phyloP scores from a whole-genome alignment of 2,888 invertebrate genomes.

The Luffia ferchaultella region DNA sequence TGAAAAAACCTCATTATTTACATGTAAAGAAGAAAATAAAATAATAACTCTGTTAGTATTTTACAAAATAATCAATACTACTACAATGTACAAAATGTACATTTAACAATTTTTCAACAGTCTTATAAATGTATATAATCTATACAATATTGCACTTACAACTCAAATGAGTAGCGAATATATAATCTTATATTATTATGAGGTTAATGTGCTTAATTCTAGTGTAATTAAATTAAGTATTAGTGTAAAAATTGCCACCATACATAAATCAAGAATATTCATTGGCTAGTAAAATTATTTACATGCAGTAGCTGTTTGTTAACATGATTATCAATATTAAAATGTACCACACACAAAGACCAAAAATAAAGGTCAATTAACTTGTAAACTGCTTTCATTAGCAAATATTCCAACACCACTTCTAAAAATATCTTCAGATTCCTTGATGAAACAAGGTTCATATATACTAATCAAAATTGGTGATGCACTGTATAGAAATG shows the following conservation, averaged over 20 bases:
- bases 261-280: slow-evolving; percentile 1
- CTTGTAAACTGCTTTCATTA: no score
- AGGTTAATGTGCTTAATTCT: slow-evolving; percentile 18
- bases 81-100: slow-evolving; percentile 47
- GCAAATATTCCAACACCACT: no score
- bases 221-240: slow-evolving; percentile 12
- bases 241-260: slow-evolving; percentile 4
- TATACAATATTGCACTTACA: slow-evolving; percentile 55
- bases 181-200: slow-evolving; percentile 19
- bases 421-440: no score
- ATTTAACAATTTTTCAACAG: slow-evolving; percentile 63
- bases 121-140: slow-evolving; percentile 38
- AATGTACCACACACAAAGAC: background rate
- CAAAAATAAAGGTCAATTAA: no score
- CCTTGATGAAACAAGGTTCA: no score
- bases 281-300: slow-evolving; percentile 10
- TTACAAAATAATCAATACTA: slow-evolving; percentile 3
- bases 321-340: slow-evolving; percentile 3
- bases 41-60: background rate
- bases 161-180: slow-evolving; percentile 15
- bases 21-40: slow-evolving; percentile 6
- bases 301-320: no score
- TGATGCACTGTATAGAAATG: background rate
- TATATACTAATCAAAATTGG: no score
- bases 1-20: no score